These are phyloP conservation scores for Zelleria hepariella DNA, from an alignment of 2,888 invertebrate genomes.

Conservation along the genomic window DNA sequence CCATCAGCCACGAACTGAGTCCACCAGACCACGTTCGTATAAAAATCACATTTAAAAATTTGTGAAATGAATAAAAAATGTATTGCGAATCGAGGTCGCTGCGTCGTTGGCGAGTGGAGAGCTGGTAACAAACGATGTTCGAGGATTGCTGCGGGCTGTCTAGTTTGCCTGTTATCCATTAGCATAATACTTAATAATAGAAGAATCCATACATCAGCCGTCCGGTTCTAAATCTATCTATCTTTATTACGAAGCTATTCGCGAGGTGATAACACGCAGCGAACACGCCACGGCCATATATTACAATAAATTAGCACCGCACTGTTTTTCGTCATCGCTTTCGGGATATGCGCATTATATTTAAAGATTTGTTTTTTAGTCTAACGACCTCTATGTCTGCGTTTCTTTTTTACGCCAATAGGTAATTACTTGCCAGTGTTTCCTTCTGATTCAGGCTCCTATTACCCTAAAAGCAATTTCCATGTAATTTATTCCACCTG, in stretches of 20 bases:
- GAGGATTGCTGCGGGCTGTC: slow-evolving; percentile 10
- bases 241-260: slow-evolving; percentile 20
- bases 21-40: slow-evolving; percentile 26
- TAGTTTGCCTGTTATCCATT: slow-evolving; percentile 15
- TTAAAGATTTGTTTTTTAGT: neutral
- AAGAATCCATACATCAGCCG: slow-evolving; percentile 15
- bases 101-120: slow-evolving; percentile 15
- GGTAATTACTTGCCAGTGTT: neutral
- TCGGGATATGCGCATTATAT: neutral
- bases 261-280: slow-evolving; percentile 24
- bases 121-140: slow-evolving; percentile 15
- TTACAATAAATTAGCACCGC: slow-evolving; percentile 26
- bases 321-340: slow-evolving; percentile 7
- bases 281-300: slow-evolving; percentile 23
- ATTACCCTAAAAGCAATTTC: neutral
- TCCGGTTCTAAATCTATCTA: neutral
- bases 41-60: slow-evolving; percentile 20
- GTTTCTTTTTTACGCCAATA: neutral
- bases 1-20: slow-evolving; percentile 22
- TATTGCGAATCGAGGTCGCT: slow-evolving; percentile 32
- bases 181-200: slow-evolving; percentile 18
- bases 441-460: neutral
- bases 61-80: neutral
- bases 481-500: neutral
- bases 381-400: neutral